Conservation (phyloP, 2,888 invertebrate genomes). For the Pecten maximus region DNA sequence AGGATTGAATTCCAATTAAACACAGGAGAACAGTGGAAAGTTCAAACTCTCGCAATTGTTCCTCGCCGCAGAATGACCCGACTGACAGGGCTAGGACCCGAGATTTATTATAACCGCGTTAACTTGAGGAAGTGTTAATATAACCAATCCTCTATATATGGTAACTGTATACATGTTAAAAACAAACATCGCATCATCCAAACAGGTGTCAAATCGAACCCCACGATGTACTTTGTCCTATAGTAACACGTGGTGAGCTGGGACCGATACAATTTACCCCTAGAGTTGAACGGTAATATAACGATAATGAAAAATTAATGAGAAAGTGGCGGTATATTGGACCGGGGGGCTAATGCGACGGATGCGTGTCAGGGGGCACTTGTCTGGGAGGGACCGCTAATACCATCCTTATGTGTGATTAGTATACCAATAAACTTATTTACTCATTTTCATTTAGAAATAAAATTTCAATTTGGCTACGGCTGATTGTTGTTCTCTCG, state of each 20-base stretch:
- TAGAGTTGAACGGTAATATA: neutral
- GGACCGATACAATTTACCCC: neutral
- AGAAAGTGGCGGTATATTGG: neutral
- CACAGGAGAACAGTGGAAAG: neutral
- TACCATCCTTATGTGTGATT: neutral
- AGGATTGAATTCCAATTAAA: neutral
- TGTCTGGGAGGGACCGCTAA: neutral
- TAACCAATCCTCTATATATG: neutral
- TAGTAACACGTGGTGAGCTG: neutral
- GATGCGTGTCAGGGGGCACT: slow-evolving; percentile 27
- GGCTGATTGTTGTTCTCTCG: neutral
- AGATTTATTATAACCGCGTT: neutral
- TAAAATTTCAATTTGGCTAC: neutral
- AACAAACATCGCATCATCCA: neutral
- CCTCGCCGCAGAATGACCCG: neutral
- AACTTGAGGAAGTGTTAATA: neutral
- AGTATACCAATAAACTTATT: neutral
- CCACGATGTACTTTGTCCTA: neutral
- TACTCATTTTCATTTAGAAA: slow-evolving; percentile 1
- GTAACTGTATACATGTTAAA: neutral
- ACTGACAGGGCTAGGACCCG: neutral
- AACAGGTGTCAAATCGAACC: slow-evolving; percentile 18
- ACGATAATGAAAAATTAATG: slow-evolving; percentile 8
- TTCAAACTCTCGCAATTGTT: neutral
- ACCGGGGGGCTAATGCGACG: neutral